Conservation (phyloP, 2,888 invertebrate species). For the Tinea pellionella region DNA sequence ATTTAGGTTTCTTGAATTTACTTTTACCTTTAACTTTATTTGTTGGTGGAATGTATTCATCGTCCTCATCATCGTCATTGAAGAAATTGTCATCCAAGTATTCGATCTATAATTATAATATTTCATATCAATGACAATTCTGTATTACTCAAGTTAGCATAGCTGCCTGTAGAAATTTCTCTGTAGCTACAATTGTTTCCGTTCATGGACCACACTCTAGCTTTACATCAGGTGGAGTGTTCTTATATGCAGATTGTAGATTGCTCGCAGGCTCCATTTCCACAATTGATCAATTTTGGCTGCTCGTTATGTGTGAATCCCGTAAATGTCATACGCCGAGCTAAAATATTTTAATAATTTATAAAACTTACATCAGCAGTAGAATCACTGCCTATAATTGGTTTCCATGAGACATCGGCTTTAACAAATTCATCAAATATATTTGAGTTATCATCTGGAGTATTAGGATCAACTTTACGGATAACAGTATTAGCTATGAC, state of each 20-base stretch:
- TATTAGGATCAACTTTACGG: conserved; percentile 48
- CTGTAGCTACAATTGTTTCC: too few relatives aligned
- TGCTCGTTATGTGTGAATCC: too few relatives aligned
- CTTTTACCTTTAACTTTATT: conserved; percentile 31
- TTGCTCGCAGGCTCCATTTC: too few relatives aligned
- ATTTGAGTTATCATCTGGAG: conserved; percentile 19
- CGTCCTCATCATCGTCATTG: conserved; percentile 48
- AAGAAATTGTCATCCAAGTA: conserved; percentile 48
- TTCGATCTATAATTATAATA: conserved; percentile 24
- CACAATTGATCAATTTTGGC: too few relatives aligned
- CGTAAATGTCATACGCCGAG: too few relatives aligned
- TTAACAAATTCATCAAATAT: background rate
- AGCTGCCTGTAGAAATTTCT: too few relatives aligned
- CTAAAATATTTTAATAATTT: too few relatives aligned
- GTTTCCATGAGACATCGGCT: conserved; percentile 42
- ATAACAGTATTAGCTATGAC: conserved; percentile 60
- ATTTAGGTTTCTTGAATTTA: conserved; percentile 53
- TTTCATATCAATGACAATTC: background rate
- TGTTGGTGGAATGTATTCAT: conserved; percentile 45
- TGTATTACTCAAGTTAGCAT: background rate
- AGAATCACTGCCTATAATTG: conserved; percentile 23
- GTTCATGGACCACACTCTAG: too few relatives aligned
- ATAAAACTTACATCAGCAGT: conserved; percentile 31
- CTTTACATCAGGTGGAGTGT: too few relatives aligned
- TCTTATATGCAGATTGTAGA: too few relatives aligned